phyloP scores from a whole-genome alignment of 2,888 invertebrate genomes.

The Scaptomyza polygonia region DNA sequence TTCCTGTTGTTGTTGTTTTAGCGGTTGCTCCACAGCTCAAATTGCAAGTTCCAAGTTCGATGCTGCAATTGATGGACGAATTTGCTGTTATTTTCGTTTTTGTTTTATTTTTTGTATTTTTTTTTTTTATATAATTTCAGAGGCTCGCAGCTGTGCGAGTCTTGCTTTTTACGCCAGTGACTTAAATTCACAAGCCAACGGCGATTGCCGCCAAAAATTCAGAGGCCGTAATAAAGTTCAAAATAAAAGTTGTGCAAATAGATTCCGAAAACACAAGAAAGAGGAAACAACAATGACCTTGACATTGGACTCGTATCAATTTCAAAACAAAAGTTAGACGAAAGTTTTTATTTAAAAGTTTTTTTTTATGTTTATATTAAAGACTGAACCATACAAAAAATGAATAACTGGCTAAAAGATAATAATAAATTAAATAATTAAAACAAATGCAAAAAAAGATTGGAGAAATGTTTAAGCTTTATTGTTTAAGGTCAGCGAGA shows the following conservation, averaged over 20 bases:
- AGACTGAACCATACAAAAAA: no score
- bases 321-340: no score
- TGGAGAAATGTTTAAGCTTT: no score
- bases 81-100: constrained; percentile 2
- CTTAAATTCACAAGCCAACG: no score
- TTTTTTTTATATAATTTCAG: constrained; percentile 36
- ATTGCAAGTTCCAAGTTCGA: constrained; percentile 59
- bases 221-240: constrained; percentile 12
- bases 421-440: no score
- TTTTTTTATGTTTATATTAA: no score
- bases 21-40: constrained; percentile 30
- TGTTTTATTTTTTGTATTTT: constrained; percentile 7
- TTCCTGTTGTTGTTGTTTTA: constrained; percentile 6
- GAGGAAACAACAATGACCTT: constrained; percentile 18
- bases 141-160: constrained; percentile 28
- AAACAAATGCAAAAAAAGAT: no score
- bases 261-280: background rate
- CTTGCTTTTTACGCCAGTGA: constrained; percentile 23
- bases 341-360: no score
- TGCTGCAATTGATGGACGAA: constrained; percentile 47
- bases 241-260: constrained; percentile 17
- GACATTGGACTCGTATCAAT: constrained; percentile 13
- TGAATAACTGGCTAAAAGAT: no score
- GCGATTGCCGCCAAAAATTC: constrained; percentile 4
- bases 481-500: no score